Percentiles rank a stretch among this genome's conserved stretches.
Conservation (phyloP, 2,113 vertebrate species). For the Trochalopteron elliotii region DNA sequence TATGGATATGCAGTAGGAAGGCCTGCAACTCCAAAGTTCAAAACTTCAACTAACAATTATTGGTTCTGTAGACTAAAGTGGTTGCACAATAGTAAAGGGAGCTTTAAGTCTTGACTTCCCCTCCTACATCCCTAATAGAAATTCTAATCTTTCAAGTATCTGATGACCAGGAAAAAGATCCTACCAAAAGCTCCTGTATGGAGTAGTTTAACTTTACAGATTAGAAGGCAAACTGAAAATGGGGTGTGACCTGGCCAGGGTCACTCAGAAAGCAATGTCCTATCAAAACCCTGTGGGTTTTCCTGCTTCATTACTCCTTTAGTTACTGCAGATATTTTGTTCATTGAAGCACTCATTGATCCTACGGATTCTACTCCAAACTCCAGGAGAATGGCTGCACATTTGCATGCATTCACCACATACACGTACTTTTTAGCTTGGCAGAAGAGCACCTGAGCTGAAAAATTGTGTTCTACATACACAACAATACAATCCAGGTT, state of each 20-base stretch:
- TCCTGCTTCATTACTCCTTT: background rate
- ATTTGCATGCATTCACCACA: background rate
- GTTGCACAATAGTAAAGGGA: background rate
- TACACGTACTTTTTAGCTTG: background rate
- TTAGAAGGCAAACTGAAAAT: background rate
- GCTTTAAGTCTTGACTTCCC: background rate
- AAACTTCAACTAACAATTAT: background rate
- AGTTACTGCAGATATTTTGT: background rate
- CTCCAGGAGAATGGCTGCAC: background rate
- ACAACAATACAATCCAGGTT: background rate
- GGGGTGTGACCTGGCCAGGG: background rate
- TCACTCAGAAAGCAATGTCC: background rate
- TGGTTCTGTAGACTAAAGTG: background rate
- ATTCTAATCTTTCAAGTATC: background rate
- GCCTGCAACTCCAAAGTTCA: background rate
- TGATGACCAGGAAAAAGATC: background rate
- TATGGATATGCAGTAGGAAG: background rate
- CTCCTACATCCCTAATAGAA: background rate
- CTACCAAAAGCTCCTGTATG: background rate
- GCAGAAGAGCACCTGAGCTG: background rate
- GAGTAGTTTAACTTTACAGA: background rate
- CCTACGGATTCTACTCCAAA: background rate
- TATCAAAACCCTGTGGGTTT: background rate
- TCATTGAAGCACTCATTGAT: background rate
- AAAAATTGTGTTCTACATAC: background rate